A percentile compares a stretch with the other conserved stretches of the same genome.
phyloP scores from a whole-genome alignment of 2,797 vertebrate species.

The Catamblyrhynchus diadema region DNA sequence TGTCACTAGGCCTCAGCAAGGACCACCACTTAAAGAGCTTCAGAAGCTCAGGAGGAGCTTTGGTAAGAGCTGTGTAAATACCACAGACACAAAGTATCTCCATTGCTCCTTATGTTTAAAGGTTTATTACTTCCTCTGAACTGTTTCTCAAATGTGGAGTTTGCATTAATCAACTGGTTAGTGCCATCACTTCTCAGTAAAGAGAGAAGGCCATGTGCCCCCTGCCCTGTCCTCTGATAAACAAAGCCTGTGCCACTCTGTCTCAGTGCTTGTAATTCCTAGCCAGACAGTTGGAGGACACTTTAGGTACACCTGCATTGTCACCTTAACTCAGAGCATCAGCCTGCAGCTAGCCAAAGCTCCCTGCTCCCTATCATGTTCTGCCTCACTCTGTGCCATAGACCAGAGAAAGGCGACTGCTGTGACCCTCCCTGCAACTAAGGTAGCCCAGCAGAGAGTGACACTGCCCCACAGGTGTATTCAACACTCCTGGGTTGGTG shows the following conservation, averaged over 20 bases:
- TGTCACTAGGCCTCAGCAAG: fast-evolving
- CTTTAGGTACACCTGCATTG: not conserved
- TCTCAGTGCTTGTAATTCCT: not conserved
- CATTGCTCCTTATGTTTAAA: not conserved
- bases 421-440: not conserved
- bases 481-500: not conserved
- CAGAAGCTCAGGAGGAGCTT: not conserved
- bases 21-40: not conserved
- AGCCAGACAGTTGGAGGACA: not conserved
- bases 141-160: not conserved
- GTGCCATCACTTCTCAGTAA: not conserved
- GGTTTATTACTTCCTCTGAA: not conserved
- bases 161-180: not conserved
- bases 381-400: not conserved
- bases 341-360: not conserved
- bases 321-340: not conserved
- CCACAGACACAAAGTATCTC: not conserved
- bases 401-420: not conserved
- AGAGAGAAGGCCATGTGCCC: fast-evolving
- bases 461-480: not conserved
- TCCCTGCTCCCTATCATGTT: not conserved
- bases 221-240: not conserved
- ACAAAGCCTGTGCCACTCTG: not conserved
- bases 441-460: not conserved
- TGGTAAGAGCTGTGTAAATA: fast-evolving